phyloP scores from a whole-genome alignment of 2,797 vertebrate species.

The Sciaenops ocellatus region DNA sequence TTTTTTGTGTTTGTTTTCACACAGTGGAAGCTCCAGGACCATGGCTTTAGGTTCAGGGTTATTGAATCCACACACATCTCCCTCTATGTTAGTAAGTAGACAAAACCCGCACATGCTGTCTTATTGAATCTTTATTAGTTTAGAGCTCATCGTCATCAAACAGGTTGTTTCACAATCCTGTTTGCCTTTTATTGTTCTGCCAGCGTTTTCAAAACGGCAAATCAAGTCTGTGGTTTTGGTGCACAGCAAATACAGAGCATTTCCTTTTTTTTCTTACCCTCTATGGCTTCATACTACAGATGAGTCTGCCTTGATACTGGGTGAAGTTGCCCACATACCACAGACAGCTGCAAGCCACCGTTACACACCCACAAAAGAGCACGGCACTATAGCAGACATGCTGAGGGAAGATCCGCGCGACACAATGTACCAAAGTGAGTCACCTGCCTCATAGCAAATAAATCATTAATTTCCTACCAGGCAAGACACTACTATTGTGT shows the following conservation, averaged over 20 bases:
- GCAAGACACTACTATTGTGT: not conserved
- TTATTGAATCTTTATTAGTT: conserved; percentile 9
- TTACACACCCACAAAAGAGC: conserved; percentile 9
- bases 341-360: conserved; percentile 88
- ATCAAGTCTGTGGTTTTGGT: conserved; percentile 7
- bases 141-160: not conserved
- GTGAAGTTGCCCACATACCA: conserved; percentile 91
- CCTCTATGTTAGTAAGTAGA: conserved; percentile 92
- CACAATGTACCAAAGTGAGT: conserved; percentile 86
- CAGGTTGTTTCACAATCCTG: not conserved
- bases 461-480: conserved; percentile 9
- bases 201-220: conserved; percentile 10
- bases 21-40: conserved; percentile 90
- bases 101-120: conserved; percentile 2
- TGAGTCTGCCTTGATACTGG: conserved; percentile 87
- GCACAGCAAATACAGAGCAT: not conserved
- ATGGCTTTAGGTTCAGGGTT: conserved; percentile 83
- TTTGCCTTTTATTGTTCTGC: conserved; percentile 6
- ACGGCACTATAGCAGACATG: conserved; percentile 85
- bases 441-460: not conserved
- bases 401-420: conserved; percentile 91
- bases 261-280: not conserved
- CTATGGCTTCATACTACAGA: conserved; percentile 79
- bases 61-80: conserved; percentile 91
- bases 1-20: conserved; percentile 59